Evolutionary conservation across 2,797 vertebrate genomes (phyloP).

Genomic region (Bucorvus abyssinicus): DNA sequence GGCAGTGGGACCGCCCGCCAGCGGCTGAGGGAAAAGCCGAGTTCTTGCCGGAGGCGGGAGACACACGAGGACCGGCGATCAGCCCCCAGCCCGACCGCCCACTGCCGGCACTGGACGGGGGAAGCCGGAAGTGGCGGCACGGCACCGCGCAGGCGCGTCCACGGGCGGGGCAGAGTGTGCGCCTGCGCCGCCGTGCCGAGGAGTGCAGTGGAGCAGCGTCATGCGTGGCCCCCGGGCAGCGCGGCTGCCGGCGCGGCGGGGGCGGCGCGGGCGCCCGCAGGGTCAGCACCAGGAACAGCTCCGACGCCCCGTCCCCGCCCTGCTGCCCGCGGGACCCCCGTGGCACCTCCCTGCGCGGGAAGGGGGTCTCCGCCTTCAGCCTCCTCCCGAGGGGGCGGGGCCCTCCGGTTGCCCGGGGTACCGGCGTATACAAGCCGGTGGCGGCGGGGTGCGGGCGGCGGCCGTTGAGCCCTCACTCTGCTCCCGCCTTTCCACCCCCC

Average conservation of each 20-base stretch:
- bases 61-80: not conserved
- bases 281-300: not conserved
- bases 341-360: too few relatives aligned
- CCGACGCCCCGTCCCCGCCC: not conserved
- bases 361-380: not conserved
- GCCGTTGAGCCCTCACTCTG: accelerated
- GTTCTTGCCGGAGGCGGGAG: not conserved
- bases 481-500: not conserved
- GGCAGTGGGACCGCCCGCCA: too few relatives aligned
- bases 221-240: not conserved
- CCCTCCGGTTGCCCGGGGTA: not conserved
- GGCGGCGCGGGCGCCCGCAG: too few relatives aligned
- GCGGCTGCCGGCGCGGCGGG: not conserved
- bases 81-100: not conserved
- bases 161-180: not conserved
- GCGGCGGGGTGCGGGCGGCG: not conserved
- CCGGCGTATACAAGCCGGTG: not conserved
- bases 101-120: accelerated
- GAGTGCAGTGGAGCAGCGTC: not conserved
- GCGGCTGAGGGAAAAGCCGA: not conserved
- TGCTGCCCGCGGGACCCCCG: not conserved
- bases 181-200: not conserved
- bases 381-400: not conserved
- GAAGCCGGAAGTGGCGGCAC: not conserved
- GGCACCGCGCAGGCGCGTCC: not conserved